These are phyloP conservation scores for Callosobruchus maculatus DNA, from an alignment of 2,888 invertebrate genomes.

Conservation along the genomic window DNA sequence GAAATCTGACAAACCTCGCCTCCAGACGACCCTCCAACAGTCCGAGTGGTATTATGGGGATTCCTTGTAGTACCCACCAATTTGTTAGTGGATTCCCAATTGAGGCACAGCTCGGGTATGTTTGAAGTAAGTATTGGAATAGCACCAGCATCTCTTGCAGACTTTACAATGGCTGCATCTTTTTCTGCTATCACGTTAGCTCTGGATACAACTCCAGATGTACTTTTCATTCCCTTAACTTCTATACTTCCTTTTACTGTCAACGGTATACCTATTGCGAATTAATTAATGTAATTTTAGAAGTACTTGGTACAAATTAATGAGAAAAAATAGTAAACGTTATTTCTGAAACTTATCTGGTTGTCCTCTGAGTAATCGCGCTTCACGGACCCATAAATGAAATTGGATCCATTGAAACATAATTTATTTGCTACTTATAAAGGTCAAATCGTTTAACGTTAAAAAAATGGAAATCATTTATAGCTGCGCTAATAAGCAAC, in stretches of 20 bases:
- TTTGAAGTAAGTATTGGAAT: constrained; percentile 78
- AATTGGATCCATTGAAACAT: too few species aligned
- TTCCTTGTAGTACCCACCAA: constrained; percentile 77
- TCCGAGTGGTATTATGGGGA: constrained; percentile 73
- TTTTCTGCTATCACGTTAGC: constrained; percentile 51
- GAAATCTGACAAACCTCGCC: constrained; percentile 62
- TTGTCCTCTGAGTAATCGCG: too few species aligned
- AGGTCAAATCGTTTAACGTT: too few species aligned
- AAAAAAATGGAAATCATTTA: too few species aligned
- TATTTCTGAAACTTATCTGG: too few species aligned
- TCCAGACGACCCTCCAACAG: constrained; percentile 85
- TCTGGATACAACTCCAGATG: constrained; percentile 61
- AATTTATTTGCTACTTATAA: too few species aligned
- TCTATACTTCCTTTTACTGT: constrained; percentile 69
- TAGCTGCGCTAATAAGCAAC: too few species aligned
- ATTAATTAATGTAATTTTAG: neutral
- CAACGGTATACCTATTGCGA: constrained; percentile 74
- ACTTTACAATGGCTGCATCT: constrained; percentile 67
- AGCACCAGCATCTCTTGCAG: constrained; percentile 63
- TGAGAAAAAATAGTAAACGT: too few species aligned
- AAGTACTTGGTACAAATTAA: too few species aligned
- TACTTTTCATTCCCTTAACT: constrained; percentile 54
- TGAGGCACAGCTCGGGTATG: constrained; percentile 84
- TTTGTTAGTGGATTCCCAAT: constrained; percentile 80
- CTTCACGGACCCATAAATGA: too few species aligned